Evolutionary conservation across 2,113 vertebrate genomes (phyloP).

Genomic region (Gadus chalcogrammus): DNA sequence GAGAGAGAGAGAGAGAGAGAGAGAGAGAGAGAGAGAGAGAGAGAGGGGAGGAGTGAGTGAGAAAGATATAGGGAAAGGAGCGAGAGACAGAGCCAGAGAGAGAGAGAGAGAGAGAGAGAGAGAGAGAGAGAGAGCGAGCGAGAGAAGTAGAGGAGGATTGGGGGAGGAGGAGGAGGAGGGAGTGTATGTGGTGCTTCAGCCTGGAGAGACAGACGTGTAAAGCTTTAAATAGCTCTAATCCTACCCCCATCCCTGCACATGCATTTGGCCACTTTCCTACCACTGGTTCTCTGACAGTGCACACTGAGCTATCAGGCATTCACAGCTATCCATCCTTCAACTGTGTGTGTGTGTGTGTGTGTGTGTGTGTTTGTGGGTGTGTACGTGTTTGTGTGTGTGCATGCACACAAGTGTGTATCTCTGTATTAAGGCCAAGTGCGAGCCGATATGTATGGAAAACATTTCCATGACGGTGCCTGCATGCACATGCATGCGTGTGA

Average conservation of each 20-base stretch:
- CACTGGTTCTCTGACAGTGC: conserved; percentile 47
- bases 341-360: conserved; percentile 9
- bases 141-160: conserved; percentile 18
- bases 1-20: no score
- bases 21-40: no score
- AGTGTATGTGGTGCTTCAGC: conserved; percentile 46
- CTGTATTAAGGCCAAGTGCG: no score
- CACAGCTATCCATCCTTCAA: conserved; percentile 12
- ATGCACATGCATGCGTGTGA: conserved; percentile 18
- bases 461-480: background rate
- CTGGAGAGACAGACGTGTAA: conserved; percentile 48
- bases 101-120: background rate
- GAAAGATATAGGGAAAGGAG: background rate
- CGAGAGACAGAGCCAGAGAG: background rate
- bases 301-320: conserved; percentile 39
- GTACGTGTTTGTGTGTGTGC: no score
- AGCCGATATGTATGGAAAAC: no score
- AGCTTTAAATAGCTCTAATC: conserved; percentile 72
- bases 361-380: background rate
- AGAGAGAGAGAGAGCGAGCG: conserved; percentile 11
- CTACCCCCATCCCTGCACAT: conserved; percentile 55
- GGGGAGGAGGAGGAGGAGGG: background rate
- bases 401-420: conserved; percentile 1
- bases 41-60: no score
- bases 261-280: conserved; percentile 54